phyloP scores from a whole-genome alignment of 53 echinoderm and acorn worm species.

The Temnopleurus reevesii region DNA sequence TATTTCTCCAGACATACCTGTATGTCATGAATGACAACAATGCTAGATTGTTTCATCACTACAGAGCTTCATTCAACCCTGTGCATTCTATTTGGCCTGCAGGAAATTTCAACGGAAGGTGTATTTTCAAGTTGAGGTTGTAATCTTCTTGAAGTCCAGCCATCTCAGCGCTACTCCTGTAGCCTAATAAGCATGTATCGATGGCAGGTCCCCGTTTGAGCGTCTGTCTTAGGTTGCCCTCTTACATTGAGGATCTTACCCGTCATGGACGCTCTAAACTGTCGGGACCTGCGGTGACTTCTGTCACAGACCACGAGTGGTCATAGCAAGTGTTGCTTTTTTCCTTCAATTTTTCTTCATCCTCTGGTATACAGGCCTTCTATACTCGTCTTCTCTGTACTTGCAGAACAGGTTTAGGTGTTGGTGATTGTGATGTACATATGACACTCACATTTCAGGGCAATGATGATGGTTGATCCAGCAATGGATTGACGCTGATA shows the following conservation, averaged over 20 bases:
- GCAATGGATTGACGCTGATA: neutral
- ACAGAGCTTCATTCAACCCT: too few relatives aligned
- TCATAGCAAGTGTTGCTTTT: neutral
- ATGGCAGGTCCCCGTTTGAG: constrained; percentile 56
- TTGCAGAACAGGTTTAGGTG: neutral
- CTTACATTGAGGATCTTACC: constrained; percentile 80
- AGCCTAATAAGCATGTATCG: neutral
- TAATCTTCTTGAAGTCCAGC: neutral
- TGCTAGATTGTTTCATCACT: neutral
- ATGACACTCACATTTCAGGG: neutral
- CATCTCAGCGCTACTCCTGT: neutral
- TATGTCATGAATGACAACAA: neutral
- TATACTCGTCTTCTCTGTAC: neutral
- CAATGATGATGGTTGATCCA: neutral
- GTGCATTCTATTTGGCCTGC: neutral
- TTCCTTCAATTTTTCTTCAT: neutral
- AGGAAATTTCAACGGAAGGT: neutral
- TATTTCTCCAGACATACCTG: neutral
- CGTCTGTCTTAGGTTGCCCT: constrained; percentile 95
- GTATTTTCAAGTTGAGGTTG: neutral
- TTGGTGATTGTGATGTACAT: neutral
- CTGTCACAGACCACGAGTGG: neutral
- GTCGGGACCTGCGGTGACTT: constrained; percentile 38
- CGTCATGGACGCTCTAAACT: constrained; percentile 82
- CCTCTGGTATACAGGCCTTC: neutral